phyloP scores from a whole-genome alignment of 1,140 invertebrate species.

The Aphelenchoides besseyi region DNA sequence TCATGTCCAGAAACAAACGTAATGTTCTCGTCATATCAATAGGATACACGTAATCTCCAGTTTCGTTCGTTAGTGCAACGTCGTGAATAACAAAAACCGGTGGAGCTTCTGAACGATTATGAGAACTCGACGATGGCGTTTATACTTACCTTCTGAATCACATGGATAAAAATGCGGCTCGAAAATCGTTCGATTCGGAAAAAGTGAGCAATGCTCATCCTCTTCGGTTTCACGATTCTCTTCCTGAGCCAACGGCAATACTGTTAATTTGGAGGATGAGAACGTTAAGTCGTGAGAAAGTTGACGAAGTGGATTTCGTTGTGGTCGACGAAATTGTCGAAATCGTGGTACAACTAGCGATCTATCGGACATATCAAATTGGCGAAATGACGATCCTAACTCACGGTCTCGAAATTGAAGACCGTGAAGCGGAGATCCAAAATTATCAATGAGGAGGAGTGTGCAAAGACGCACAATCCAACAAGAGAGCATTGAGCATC shows the following conservation, averaged over 20 bases:
- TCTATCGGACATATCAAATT: neutral
- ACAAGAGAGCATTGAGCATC: too few relatives aligned
- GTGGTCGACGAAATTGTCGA: neutral
- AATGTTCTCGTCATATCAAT: conserved; percentile 35
- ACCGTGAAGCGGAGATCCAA: too few relatives aligned
- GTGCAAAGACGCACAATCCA: too few relatives aligned
- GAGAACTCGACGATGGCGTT: too few relatives aligned
- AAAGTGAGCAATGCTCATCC: conserved; percentile 17
- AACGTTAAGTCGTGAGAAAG: neutral
- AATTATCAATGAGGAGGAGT: too few relatives aligned
- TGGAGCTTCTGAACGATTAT: conserved; percentile 25
- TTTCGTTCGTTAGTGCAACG: conserved; percentile 39
- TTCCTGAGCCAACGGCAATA: neutral
- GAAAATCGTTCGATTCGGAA: conserved; percentile 27
- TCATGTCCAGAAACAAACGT: conserved; percentile 34
- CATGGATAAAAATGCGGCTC: conserved; percentile 26
- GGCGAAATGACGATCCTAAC: neutral
- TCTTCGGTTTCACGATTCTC: neutral
- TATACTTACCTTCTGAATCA: conserved; percentile 16
- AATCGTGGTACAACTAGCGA: neutral
- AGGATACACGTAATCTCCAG: conserved; percentile 38
- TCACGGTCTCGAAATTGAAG: neutral
- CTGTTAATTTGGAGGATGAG: too few relatives aligned
- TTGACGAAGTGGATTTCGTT: neutral
- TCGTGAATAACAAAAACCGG: conserved; percentile 36